phyloP scores from a whole-genome alignment of 1,140 invertebrate species.

The Lethrus apterus region DNA sequence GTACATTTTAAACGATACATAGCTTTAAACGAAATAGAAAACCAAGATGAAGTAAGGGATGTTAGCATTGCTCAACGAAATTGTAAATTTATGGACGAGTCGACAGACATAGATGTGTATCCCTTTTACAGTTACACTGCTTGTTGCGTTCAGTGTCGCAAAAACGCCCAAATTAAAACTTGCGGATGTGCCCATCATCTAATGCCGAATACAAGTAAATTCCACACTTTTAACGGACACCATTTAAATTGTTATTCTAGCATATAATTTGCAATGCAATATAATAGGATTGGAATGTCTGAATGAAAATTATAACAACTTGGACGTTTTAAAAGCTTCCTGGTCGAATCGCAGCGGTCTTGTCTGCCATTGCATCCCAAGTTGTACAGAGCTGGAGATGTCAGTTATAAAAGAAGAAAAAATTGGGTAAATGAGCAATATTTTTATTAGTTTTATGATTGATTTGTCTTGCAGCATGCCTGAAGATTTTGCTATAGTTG shows the following conservation, averaged over 20 bases:
- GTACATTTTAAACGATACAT: conserved; percentile 29
- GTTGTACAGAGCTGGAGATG: conserved; percentile 47
- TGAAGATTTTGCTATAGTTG: conserved; percentile 34
- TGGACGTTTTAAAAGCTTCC: conserved; percentile 52
- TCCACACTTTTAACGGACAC: background rate
- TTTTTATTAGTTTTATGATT: background rate
- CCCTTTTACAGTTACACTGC: conserved; percentile 58
- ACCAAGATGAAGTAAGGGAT: conserved; percentile 34
- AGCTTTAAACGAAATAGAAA: conserved; percentile 37
- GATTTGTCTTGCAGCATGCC: conserved; percentile 23
- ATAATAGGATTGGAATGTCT: conserved; percentile 52
- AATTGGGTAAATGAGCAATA: conserved; percentile 26
- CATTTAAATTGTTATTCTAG: conserved; percentile 15
- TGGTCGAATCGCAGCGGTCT: conserved; percentile 37
- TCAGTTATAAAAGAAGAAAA: conserved; percentile 34
- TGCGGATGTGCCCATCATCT: conserved; percentile 63
- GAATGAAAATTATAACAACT: conserved; percentile 50
- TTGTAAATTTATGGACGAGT: conserved; percentile 59
- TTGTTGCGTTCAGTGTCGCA: conserved; percentile 60
- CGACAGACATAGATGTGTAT: conserved; percentile 51
- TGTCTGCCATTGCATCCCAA: conserved; percentile 44
- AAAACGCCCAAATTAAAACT: conserved; percentile 49
- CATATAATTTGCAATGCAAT: conserved; percentile 43
- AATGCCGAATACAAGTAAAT: conserved; percentile 49
- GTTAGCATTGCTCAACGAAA: conserved; percentile 38